A percentile compares a stretch with the other conserved stretches of the same genome.
Conservation (phyloP, 2,113 vertebrate genomes). For the Brachirus orientalis region DNA sequence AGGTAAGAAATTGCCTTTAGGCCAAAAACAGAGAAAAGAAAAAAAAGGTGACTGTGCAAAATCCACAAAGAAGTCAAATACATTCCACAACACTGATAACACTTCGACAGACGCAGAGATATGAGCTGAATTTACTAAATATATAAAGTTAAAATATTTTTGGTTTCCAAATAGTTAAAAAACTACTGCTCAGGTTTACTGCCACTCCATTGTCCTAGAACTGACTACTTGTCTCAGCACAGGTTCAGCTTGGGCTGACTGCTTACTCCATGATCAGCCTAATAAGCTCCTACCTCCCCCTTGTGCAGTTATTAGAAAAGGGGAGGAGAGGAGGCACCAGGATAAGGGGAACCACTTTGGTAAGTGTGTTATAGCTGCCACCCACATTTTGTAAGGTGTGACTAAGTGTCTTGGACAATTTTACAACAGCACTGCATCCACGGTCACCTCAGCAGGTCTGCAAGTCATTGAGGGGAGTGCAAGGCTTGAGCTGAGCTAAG, state of each 20-base stretch:
- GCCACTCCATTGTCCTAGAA: conserved; percentile 36
- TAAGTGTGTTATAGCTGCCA: conserved; percentile 64
- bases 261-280: conserved; percentile 89
- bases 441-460: conserved; percentile 81
- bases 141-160: no score
- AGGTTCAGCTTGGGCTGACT: conserved; percentile 89
- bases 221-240: conserved; percentile 66
- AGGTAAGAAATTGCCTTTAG: conserved; percentile 18
- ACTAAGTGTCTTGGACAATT: conserved; percentile 88
- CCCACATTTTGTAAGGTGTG: conserved; percentile 84
- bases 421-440: conserved; percentile 76
- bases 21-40: not conserved
- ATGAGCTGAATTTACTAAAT: no score
- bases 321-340: conserved; percentile 72
- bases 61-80: conserved; percentile 26
- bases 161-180: conserved; percentile 2
- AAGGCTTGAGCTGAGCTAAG: conserved; percentile 4
- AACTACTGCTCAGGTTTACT: conserved; percentile 2
- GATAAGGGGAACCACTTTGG: conserved; percentile 69
- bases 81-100: not conserved
- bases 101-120: not conserved
- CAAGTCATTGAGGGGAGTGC: conserved; percentile 80
- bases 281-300: conserved; percentile 85
- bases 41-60: conserved; percentile 24
- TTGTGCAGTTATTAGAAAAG: conserved; percentile 63